A percentile compares a stretch with the other conserved stretches of the same genome.
Conservation (phyloP, 2,888 invertebrate genomes). For the Eilema caniola region DNA sequence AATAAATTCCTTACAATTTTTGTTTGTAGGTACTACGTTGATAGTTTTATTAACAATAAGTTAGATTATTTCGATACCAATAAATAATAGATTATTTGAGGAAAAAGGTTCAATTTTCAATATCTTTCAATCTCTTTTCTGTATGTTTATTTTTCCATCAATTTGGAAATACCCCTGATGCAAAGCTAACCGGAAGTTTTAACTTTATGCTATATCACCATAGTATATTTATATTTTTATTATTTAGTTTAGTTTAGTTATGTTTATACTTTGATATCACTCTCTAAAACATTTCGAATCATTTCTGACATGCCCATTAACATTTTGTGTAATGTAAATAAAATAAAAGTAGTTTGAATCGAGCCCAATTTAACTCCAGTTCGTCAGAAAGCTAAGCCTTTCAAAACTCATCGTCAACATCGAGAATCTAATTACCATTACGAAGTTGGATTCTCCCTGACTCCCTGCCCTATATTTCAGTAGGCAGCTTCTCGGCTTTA, state of each 20-base stretch:
- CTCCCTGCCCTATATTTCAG: constrained; percentile 13
- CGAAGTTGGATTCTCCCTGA: background rate
- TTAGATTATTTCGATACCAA: too few species aligned
- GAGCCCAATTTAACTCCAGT: background rate
- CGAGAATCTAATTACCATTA: background rate
- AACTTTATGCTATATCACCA: too few species aligned
- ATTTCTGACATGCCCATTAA: background rate
- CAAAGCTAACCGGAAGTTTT: too few species aligned
- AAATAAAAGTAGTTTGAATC: background rate
- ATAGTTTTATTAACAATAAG: too few species aligned
- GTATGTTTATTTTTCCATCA: too few species aligned
- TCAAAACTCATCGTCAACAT: background rate
- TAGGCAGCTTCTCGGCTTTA: constrained; percentile 1
- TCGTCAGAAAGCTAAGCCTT: background rate
- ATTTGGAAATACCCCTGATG: too few species aligned
- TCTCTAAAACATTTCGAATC: background rate
- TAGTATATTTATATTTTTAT: too few species aligned
- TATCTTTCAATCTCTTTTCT: too few species aligned
- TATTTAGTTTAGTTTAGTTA: too few species aligned
- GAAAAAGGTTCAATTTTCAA: too few species aligned
- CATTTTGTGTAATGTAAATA: background rate
- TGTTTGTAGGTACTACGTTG: background rate
- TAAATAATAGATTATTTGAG: too few species aligned
- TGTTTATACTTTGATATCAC: too few species aligned
- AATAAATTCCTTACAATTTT: background rate